Percentiles rank a stretch among this genome's conserved stretches.
These are phyloP conservation scores for Adelges cooleyi DNA, from an alignment of 1,140 invertebrate genomes.

Conservation along the genomic window DNA sequence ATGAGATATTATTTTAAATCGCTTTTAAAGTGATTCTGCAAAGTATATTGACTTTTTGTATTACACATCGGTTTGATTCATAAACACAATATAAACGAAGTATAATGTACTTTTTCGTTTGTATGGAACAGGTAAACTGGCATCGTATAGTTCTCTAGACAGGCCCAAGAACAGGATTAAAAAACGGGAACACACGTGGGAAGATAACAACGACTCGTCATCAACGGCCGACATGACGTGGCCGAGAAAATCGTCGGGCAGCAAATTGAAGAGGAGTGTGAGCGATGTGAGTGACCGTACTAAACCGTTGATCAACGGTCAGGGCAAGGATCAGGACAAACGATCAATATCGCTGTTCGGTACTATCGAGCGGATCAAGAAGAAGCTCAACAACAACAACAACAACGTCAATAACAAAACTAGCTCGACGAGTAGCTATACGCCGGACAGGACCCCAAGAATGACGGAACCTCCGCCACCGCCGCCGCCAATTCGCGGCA, in stretches of 20 bases:
- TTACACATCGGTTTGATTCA: too few relatives aligned
- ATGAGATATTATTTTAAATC: too few relatives aligned
- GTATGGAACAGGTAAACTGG: conserved; percentile 5
- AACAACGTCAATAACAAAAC: background rate
- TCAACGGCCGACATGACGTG: background rate
- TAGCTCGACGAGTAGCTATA: background rate
- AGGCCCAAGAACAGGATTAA: conserved; percentile 43
- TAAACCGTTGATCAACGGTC: conserved; percentile 36
- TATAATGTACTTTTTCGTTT: too few relatives aligned
- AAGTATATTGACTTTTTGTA: too few relatives aligned
- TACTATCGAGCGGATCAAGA: conserved; percentile 29
- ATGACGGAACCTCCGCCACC: background rate
- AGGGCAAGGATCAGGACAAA: conserved; percentile 16
- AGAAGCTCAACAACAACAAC: background rate
- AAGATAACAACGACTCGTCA: background rate
- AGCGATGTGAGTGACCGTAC: conserved; percentile 38
- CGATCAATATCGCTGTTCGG: conserved; percentile 27
- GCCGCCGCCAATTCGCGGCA: conserved; percentile 36
- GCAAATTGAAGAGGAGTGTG: conserved; percentile 35
- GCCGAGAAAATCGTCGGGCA: conserved; percentile 33
- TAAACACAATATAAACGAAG: too few relatives aligned
- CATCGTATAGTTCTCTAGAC: conserved; percentile 8
- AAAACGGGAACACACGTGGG: conserved; percentile 45
- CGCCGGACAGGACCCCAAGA: background rate
- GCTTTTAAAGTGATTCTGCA: too few relatives aligned